A percentile compares a stretch with the other conserved stretches of the same genome.
phyloP scores from a whole-genome alignment of 2,113 vertebrate species.

The Myrmophylax atrothorax region DNA sequence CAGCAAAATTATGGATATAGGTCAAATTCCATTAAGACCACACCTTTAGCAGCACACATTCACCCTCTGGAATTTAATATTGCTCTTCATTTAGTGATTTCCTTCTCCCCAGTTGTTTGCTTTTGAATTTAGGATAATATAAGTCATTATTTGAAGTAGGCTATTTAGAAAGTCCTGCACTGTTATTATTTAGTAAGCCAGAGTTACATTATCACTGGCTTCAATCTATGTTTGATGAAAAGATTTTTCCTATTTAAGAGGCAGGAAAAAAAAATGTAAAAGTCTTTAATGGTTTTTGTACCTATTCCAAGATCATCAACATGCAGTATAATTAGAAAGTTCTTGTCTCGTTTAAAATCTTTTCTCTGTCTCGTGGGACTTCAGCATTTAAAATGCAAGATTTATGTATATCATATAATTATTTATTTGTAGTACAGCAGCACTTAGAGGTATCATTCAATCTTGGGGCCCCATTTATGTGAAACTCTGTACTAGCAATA shows the following conservation, averaged over 20 bases:
- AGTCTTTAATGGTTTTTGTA: conserved; percentile 72
- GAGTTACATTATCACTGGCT: conserved; percentile 65
- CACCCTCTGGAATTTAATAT: conserved; percentile 64
- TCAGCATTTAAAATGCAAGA: conserved; percentile 57
- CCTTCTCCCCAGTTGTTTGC: conserved; percentile 64
- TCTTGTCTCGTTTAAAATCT: conserved; percentile 69
- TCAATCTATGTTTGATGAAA: conserved; percentile 72
- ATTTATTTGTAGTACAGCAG: conserved; percentile 62
- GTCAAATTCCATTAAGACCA: conserved; percentile 55
- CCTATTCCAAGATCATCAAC: conserved; percentile 71
- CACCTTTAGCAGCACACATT: conserved; percentile 45
- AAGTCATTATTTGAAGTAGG: conserved; percentile 70
- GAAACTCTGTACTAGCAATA: background rate
- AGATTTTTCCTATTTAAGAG: conserved; percentile 72
- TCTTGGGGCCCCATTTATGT: conserved; percentile 44
- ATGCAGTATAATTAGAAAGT: conserved; percentile 69
- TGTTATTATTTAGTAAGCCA: conserved; percentile 71
- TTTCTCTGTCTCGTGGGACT: conserved; percentile 62
- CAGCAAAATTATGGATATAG: conserved; percentile 56
- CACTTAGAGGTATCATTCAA: conserved; percentile 49
- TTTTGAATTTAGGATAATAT: conserved; percentile 70
- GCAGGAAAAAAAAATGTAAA: conserved; percentile 36
- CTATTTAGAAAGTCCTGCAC: conserved; percentile 65
- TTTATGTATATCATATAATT: conserved; percentile 65
- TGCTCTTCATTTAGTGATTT: conserved; percentile 55